Conservation (phyloP, 2,888 invertebrate genomes). For the Zele albiditarsus region DNA sequence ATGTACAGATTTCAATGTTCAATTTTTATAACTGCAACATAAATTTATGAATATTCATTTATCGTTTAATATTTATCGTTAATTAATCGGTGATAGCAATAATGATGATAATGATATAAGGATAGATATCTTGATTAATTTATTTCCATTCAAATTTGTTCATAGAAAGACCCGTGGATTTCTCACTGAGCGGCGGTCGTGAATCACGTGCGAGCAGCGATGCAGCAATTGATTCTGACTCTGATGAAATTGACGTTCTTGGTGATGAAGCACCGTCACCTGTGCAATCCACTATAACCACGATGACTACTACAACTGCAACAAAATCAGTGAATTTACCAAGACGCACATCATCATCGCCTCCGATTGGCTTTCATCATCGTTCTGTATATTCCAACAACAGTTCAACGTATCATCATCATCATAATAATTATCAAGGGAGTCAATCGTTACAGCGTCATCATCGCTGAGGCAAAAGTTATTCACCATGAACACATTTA, state of each 20-base stretch:
- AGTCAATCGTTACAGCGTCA: constrained; percentile 63
- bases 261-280: constrained; percentile 67
- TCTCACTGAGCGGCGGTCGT: constrained; percentile 65
- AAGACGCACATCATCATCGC: constrained; percentile 56
- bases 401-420: constrained; percentile 58
- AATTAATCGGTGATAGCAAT: constrained; percentile 25
- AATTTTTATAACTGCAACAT: too few species aligned
- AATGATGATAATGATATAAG: not conserved
- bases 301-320: constrained; percentile 18
- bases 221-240: constrained; percentile 65
- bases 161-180: constrained; percentile 69
- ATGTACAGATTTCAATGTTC: not conserved
- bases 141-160: constrained; percentile 36
- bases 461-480: constrained; percentile 64
- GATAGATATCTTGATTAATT: constrained; percentile 5
- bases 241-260: constrained; percentile 69
- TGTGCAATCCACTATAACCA: constrained; percentile 41
- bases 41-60: too few species aligned
- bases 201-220: constrained; percentile 69
- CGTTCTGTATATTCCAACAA: constrained; percentile 58
- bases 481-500: not conserved
- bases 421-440: not conserved
- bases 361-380: constrained; percentile 57
- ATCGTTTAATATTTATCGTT: not conserved
- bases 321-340: constrained; percentile 14